Evolutionary conservation across 92 coral and sea anemone genomes (phyloP), one percentile per base, ranked within the genome.

Genomic region (Zoanthus solanderi): DNA sequence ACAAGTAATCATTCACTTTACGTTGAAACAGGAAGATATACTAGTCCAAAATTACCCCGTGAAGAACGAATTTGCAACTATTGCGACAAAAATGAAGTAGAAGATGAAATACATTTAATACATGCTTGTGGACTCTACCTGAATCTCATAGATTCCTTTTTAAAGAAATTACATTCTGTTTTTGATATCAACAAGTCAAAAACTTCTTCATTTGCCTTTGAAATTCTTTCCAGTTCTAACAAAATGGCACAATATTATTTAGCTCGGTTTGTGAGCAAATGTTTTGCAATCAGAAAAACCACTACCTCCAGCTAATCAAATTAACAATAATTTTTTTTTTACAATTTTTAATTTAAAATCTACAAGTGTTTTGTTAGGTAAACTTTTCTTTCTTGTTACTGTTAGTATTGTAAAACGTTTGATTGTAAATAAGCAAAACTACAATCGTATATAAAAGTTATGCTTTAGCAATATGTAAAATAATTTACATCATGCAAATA

Each of bases 241-340:
- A 77, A 77, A 77, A 77, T 30, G 31, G 48, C 69, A 77, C 68
- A 28, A 28, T 77, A 54, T 52, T 77, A 77, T 77, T 77, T 77
- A 12, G 69, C 69, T 54, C 68, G 56, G 68, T 77, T 77, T 54
- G 68, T 30, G 56, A 77, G 68, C 5, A 77, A 77, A 54, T 52
- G 83, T 77, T 77, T 77, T 48, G 53, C 83, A 77, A 77, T 77
- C 46, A 77, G 83, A 77, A 77, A 77, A 77, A 77, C 48, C 45
- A 77, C 7, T 15, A 42, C 83, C 83, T 77, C 83, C 81, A 76
- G 81, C 81, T 76, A 76, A 76, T 17, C 79, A 75, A 75, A 75
- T 75, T 60, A 75, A 75, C 44, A 47, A 75, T 75, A 16, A 4
- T 31, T 46, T 31, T 75, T 46, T 75, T 75, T 75, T 75, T 75